Base-by-base conservation (phyloP, 1,140 invertebrate species). In the Potamilus streckersoni region DNA sequence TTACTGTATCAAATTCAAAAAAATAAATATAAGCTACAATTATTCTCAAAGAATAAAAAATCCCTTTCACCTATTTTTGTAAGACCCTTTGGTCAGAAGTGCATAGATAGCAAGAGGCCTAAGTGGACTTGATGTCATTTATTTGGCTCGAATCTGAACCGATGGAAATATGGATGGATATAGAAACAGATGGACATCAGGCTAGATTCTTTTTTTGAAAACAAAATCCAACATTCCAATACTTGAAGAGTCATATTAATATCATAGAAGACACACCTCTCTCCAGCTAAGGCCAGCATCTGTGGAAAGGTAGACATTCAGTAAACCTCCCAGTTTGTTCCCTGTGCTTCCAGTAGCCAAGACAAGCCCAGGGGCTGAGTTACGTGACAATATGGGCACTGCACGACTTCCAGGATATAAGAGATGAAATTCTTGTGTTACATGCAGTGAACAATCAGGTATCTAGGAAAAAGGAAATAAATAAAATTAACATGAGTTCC, bases 261-360 rank as follows among this genome's bases (percentile, higher is more conserved):
- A 69, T 17, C 8, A 19, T 69, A 0, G 4, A 17, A 19, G 16
- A 79, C 80, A 64, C 57, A 96, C 93, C 86, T 94, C 92, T 74
- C 93, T 92, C 96, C 96, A 98, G 0, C 93, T 95, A 3, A 95
- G 86, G 19, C 96, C 96, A 27, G 94, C 96, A 90, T 97, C 95
- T 57, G 93, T 90, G 67, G 95, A 96, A 6, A 97, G 88, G 86
- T 94, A 97, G 1, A 97, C 92, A 16, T 94, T 93, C 13, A 94
- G 93, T 67, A 77, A 59, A n/a, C 66, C 94, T 88, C 96, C 96
- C 1, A 96, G 89, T 17, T 92, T 94, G 64, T 91, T 92, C 0
- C 95, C 96, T 57, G 96, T 90, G 12, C 80, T 85, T 57, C 91
- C 96, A 0, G 95, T 96, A 0, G 95, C 96, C 88, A 97, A 92